phyloP scores from a whole-genome alignment of 2,888 invertebrate species.

The Dioctria rufipes region DNA sequence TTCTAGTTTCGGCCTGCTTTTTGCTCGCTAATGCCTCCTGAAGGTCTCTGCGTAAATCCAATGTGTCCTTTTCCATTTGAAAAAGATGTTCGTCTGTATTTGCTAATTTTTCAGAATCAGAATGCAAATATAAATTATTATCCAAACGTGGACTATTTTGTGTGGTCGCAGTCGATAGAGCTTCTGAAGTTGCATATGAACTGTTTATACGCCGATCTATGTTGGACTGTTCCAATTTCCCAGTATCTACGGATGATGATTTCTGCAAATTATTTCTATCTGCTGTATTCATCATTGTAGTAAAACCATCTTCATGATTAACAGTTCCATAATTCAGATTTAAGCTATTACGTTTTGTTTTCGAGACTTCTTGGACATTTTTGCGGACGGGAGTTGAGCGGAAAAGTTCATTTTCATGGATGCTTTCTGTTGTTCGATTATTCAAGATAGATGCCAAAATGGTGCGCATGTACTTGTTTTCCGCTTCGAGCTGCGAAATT shows the following conservation, averaged over 20 bases:
- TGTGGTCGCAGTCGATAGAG: not conserved
- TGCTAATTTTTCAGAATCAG: constrained; percentile 15
- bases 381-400: constrained; percentile 56
- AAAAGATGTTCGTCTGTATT: constrained; percentile 55
- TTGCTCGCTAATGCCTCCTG: constrained; percentile 69
- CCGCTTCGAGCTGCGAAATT: constrained; percentile 79
- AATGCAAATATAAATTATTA: constrained; percentile 30
- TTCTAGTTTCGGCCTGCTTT: constrained; percentile 70
- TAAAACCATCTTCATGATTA: constrained; percentile 64
- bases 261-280: constrained; percentile 50
- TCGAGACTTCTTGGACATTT: constrained; percentile 31
- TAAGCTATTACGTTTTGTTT: constrained; percentile 66
- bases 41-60: constrained; percentile 68
- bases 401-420: constrained; percentile 67
- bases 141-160: constrained; percentile 15
- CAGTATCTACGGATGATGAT: constrained; percentile 45
- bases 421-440: constrained; percentile 65
- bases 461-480: constrained; percentile 73
- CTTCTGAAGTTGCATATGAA: constrained; percentile 20
- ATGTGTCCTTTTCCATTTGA: constrained; percentile 62
- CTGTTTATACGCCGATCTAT: constrained; percentile 18
- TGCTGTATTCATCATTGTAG: constrained; percentile 18
- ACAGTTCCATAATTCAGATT: constrained; percentile 69
- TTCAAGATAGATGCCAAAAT: constrained; percentile 67
- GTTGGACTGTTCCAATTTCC: constrained; percentile 54